Base-by-base conservation (phyloP, 2,888 invertebrate species). In the Bellardia pandia region DNA sequence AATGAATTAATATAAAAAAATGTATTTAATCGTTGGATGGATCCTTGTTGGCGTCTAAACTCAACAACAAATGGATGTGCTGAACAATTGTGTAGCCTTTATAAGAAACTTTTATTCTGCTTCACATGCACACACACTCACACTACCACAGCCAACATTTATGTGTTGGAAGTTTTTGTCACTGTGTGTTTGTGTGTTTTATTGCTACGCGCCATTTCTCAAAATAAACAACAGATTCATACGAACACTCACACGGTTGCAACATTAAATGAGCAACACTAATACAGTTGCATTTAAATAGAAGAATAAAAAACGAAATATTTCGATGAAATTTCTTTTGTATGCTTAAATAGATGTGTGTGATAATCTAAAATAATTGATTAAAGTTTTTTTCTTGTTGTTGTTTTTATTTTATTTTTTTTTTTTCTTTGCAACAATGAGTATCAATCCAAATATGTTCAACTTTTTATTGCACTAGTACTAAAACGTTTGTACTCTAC, bases 51-150 rank as follows among this genome's bases (percentile, higher is more conserved):
- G 91, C 92, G 91, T 89, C 92, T 90, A 90, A 90, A 92, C 91
- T 92, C 91, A 91, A 93, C 92, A 92, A 92, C 93, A 93, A 93
- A 93, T 93, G 92, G 92, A 91, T 91, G 90, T 90, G 88, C 88
- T 90, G 89, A 89, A 86, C 88, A 83, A 72, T 83, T 88, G 90
- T 88, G 81, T 78, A 88, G 91, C 91, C 92, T 93, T 93, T 93
- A 92, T 93, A 93, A 85, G 81, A 82, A 78, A 64, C 58, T 74
- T 85, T 91, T 87, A 88, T 75, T 78, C 89, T 89, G 88, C 53
- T 56, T 77, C 56, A 64, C 53, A 75, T 33, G 2, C 68, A 75
- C n/a, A 69, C 60, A 42, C 40, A 60, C 30, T 33, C 42, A 69
- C 30, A 71, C 56, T 40, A 9, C 7, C 33, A 69, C 68, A 53